Evolutionary conservation across 2,888 invertebrate genomes (phyloP).

Genomic region (Sycophila texana): DNA sequence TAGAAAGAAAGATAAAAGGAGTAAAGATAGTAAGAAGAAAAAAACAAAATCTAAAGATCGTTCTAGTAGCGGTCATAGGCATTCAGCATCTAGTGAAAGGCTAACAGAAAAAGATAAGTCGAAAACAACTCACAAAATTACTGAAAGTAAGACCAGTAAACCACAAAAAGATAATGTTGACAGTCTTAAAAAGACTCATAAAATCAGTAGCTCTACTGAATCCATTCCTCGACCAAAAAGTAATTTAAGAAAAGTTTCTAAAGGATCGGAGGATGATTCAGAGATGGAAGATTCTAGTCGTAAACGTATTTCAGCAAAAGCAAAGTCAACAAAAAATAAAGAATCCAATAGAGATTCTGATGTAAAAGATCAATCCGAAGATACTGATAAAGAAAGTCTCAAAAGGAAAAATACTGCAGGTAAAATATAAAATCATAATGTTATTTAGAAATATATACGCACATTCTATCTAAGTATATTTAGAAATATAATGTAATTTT

Average conservation of each 20-base stretch:
- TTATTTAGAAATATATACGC: neutral
- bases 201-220: conserved; percentile 11
- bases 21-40: conserved; percentile 45
- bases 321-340: conserved; percentile 6
- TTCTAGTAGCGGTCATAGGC: conserved; percentile 32
- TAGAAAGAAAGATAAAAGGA: conserved; percentile 36
- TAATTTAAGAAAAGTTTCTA: conserved; percentile 25
- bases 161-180: conserved; percentile 15
- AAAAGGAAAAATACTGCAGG: conserved; percentile 41
- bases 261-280: conserved; percentile 38
- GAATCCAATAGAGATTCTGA: conserved; percentile 28
- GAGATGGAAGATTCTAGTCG: conserved; percentile 29
- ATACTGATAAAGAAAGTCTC: conserved; percentile 13
- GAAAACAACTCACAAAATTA: conserved; percentile 32
- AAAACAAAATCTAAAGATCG: conserved; percentile 39
- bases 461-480: neutral
- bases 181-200: conserved; percentile 10
- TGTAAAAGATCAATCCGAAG: conserved; percentile 14
- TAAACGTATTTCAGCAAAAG: conserved; percentile 6
- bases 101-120: conserved; percentile 40
- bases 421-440: conserved; percentile 20
- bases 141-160: conserved; percentile 26
- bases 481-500: neutral
- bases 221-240: conserved; percentile 34
- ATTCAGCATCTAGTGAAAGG: conserved; percentile 16